Evolutionary conservation across 1,140 invertebrate genomes (phyloP).

Genomic region (Listronotus oregonensis): DNA sequence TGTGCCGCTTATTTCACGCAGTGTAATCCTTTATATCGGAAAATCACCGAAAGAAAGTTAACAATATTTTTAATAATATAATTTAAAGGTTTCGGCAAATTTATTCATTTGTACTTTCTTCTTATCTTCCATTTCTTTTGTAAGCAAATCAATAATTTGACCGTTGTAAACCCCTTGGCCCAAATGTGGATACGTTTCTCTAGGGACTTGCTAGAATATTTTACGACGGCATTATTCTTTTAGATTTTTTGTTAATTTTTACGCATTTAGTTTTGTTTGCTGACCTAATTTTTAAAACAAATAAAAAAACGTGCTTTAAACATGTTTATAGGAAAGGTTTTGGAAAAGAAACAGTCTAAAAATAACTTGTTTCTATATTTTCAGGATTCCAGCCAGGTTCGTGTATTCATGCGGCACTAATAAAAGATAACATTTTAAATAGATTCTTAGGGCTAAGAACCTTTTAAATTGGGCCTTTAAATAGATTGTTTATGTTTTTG

Average conservation of each 20-base stretch:
- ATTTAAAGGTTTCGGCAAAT: background rate
- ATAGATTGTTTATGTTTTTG: too few species aligned
- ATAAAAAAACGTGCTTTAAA: slow-evolving; percentile 18
- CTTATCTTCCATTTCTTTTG: slow-evolving; percentile 15
- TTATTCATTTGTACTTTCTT: slow-evolving; percentile 1
- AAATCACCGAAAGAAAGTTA: background rate
- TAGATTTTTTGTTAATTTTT: slow-evolving; percentile 5
- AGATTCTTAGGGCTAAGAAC: too few species aligned
- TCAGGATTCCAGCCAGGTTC: background rate
- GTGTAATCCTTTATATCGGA: slow-evolving; percentile 9
- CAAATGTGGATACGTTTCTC: slow-evolving; percentile 36
- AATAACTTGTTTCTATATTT: slow-evolving; percentile 6
- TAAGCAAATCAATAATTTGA: slow-evolving; percentile 53
- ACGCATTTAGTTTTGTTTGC: background rate
- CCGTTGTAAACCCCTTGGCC: slow-evolving; percentile 46
- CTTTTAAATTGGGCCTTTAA: too few species aligned
- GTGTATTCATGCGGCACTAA: slow-evolving; percentile 1
- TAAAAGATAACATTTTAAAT: background rate
- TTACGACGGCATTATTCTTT: background rate
- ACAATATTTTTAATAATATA: background rate
- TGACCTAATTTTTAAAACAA: slow-evolving; percentile 12
- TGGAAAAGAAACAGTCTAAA: slow-evolving; percentile 9
- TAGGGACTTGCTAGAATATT: background rate
- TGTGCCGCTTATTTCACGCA: slow-evolving; percentile 42
- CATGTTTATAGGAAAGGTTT: slow-evolving; percentile 13